phyloP scores from a whole-genome alignment of 1,140 invertebrate species.

The Temnothorax nylanderi region DNA sequence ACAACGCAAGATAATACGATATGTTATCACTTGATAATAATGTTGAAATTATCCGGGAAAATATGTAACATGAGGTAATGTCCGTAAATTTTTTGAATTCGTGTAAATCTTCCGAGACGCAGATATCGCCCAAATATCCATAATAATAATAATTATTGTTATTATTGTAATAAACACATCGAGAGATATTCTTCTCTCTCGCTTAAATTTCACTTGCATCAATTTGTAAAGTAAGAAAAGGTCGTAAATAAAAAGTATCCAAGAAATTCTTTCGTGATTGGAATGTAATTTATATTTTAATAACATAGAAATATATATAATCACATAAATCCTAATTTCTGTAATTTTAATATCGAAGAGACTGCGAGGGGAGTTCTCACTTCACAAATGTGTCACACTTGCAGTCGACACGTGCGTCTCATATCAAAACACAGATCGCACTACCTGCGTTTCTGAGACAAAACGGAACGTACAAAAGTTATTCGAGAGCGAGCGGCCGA shows the following conservation, averaged over 20 bases:
- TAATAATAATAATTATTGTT: neutral
- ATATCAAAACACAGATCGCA: neutral
- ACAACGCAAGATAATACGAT: slow-evolving; percentile 3
- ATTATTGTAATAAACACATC: neutral
- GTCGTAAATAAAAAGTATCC: neutral
- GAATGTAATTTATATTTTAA: neutral
- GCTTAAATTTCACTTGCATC: neutral
- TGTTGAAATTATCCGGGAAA: neutral
- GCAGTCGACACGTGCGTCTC: neutral
- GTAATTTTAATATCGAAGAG: neutral
- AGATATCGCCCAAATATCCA: neutral
- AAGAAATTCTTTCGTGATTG: neutral
- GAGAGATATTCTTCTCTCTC: neutral
- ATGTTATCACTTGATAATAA: slow-evolving; percentile 16
- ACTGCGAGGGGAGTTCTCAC: neutral
- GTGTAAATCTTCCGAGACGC: neutral
- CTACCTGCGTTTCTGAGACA: neutral
- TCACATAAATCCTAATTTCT: neutral
- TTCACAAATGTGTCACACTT: neutral
- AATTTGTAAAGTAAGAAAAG: neutral
- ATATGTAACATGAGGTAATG: neutral
- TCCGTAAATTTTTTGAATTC: neutral
- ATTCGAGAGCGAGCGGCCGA: neutral
- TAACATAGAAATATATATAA: neutral
- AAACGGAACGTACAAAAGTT: neutral